These are phyloP conservation scores for Nesoenas mayeri DNA, from an alignment of 2,113 vertebrate genomes.

Conservation along the genomic window DNA sequence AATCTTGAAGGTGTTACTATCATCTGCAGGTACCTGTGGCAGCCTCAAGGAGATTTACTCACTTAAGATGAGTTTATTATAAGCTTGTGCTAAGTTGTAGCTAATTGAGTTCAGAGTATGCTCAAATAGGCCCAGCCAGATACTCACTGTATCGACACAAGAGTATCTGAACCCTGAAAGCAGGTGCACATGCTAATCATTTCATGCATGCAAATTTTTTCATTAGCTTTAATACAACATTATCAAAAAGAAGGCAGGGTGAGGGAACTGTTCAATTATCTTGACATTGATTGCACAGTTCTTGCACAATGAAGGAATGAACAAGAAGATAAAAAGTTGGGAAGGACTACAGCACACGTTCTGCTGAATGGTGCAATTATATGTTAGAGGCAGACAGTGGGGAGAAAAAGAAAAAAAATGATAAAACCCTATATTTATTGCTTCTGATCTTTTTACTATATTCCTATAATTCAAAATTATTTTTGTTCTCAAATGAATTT, in stretches of 20 bases:
- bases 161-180: neutral
- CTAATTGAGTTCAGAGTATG: neutral
- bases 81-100: neutral
- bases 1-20: neutral
- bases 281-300: neutral
- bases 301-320: neutral
- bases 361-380: neutral
- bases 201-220: neutral
- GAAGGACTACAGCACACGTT: neutral
- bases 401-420: neutral
- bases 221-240: neutral
- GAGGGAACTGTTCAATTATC: neutral
- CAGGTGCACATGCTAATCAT: neutral
- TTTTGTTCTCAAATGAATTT: constrained; percentile 4
- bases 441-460: neutral
- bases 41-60: neutral
- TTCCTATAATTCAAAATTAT: neutral
- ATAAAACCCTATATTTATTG: neutral
- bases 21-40: neutral
- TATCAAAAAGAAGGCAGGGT: neutral
- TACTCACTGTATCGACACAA: rapidly evolving
- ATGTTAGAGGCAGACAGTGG: neutral
- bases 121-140: neutral
- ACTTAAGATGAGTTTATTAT: neutral
- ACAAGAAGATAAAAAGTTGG: neutral